Conservation (phyloP, 2,797 vertebrate species). For the Tragelaphus oryx region DNA sequence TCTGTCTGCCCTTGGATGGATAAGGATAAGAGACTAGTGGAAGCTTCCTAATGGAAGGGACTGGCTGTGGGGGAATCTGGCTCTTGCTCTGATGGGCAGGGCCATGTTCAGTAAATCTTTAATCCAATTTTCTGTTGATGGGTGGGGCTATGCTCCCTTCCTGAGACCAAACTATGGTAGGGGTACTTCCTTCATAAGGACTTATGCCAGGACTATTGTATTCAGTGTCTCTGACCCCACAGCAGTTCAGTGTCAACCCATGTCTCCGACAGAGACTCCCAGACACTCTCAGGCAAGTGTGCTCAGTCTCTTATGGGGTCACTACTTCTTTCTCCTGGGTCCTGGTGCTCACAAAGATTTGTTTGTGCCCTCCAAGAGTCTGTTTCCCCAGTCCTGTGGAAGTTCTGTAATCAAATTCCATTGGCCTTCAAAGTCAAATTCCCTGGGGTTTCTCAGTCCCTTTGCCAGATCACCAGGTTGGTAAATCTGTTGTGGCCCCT, state of each 20-base stretch:
- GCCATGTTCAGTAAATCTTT: background rate
- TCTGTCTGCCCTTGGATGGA: background rate
- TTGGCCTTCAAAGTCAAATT: background rate
- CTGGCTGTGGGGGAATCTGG: background rate
- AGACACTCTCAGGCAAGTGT: background rate
- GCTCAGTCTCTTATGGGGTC: background rate
- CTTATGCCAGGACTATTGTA: background rate
- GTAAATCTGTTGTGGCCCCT: background rate
- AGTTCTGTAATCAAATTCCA: background rate
- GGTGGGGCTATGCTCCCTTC: background rate
- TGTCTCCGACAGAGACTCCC: fast-evolving
- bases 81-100: background rate
- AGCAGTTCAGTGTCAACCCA: background rate
- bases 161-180: background rate
- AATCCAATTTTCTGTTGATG: background rate
- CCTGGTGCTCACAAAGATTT: background rate
- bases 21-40: background rate
- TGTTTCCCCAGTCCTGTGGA: background rate
- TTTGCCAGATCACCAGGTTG: background rate
- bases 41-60: background rate
- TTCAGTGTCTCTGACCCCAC: background rate
- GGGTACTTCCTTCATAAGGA: background rate
- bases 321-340: background rate
- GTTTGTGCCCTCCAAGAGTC: background rate
- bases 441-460: background rate